Conservation (phyloP, 2,113 vertebrate species). For the Oceanodroma tethys region DNA sequence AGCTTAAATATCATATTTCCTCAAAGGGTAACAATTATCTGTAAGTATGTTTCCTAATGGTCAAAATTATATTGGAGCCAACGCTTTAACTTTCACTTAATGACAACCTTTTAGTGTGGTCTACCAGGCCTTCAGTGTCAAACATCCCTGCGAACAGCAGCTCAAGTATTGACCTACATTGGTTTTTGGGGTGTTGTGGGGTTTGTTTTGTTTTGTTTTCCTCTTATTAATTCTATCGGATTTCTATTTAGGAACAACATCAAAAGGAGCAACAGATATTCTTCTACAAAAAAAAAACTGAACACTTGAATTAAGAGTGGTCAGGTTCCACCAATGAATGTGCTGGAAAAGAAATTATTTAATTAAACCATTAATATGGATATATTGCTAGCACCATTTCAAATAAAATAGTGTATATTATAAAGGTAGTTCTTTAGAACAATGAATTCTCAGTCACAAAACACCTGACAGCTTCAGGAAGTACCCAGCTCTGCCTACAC, state of each 20-base stretch:
- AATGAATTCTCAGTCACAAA: not conserved
- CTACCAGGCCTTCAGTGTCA: not conserved
- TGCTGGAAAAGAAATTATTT: not conserved
- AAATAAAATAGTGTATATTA: not conserved
- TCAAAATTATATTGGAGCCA: not conserved
- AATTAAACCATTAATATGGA: not conserved
- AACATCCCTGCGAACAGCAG: not conserved
- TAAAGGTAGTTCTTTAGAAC: not conserved
- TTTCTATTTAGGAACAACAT: not conserved
- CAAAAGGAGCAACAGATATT: constrained; percentile 1
- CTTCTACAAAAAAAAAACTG: not conserved
- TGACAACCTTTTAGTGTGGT: not conserved
- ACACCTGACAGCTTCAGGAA: not conserved
- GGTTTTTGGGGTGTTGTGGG: not conserved
- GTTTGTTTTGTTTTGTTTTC: not conserved
- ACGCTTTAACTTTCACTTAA: not conserved
- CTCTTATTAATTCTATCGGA: not conserved
- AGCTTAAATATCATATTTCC: not conserved
- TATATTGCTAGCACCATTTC: not conserved
- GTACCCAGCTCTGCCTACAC: not conserved
- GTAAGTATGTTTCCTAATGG: not conserved
- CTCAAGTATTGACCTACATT: not conserved
- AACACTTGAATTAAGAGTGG: not conserved
- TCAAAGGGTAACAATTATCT: not conserved
- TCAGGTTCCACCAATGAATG: not conserved